These are phyloP conservation scores for Cebidichthys violaceus DNA, from an alignment of 2,113 vertebrate species.

Conservation along the genomic window DNA sequence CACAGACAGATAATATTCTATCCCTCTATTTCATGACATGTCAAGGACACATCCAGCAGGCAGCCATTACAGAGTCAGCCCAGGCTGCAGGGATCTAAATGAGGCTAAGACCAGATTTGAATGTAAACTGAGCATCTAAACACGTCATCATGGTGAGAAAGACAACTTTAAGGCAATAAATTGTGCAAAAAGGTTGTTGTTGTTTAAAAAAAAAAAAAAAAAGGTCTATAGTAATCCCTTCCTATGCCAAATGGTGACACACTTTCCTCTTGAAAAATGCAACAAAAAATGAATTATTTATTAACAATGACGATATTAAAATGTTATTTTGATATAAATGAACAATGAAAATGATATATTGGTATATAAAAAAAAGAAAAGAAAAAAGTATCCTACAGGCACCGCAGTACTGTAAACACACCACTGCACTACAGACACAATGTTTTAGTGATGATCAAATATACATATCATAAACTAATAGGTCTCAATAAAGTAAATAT, in stretches of 20 bases:
- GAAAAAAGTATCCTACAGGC: background rate
- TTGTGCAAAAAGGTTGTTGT: no score
- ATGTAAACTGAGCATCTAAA: constrained; percentile 30
- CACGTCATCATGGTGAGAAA: background rate
- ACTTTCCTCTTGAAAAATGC: background rate
- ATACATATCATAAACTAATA: background rate
- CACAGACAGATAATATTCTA: background rate
- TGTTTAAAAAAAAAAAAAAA: background rate
- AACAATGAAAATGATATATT: background rate
- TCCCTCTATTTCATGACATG: constrained; percentile 38
- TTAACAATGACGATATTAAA: background rate
- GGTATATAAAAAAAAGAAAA: background rate
- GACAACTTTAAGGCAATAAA: background rate
- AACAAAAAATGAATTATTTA: background rate
- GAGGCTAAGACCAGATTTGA: constrained; percentile 35
- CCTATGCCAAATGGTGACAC: background rate
- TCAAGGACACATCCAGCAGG: constrained; percentile 71
- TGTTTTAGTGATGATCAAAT: background rate
- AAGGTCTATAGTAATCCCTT: background rate
- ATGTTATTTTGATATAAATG: background rate
- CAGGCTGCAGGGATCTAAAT: constrained; percentile 33
- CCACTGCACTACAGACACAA: constrained; percentile 8
- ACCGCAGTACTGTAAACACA: constrained; percentile 29
- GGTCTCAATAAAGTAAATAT: background rate
- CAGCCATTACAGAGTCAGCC: constrained; percentile 68